phyloP scores from a whole-genome alignment of 2,888 invertebrate species.

The Rhorus exstirpatorius region DNA sequence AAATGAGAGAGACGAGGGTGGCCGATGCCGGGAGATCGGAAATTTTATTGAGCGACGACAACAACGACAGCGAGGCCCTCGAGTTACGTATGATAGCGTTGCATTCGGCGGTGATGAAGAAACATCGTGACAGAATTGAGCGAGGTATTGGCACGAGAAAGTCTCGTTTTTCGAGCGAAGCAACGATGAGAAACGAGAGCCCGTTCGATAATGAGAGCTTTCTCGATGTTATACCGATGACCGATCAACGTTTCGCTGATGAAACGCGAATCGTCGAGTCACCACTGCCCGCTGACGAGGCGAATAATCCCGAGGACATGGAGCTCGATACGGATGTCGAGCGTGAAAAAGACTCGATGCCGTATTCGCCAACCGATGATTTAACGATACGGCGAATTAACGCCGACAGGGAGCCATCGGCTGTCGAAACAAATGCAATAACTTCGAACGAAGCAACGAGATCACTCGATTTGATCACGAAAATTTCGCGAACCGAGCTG shows the following conservation, averaged over 20 bases:
- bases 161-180: slow-evolving; percentile 29
- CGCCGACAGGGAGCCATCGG: background rate
- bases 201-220: slow-evolving; percentile 80
- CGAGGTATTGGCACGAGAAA: slow-evolving; percentile 58
- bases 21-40: slow-evolving; percentile 53
- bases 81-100: slow-evolving; percentile 89
- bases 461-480: background rate
- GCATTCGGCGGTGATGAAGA: slow-evolving; percentile 90
- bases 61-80: slow-evolving; percentile 89
- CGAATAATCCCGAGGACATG: slow-evolving; percentile 81
- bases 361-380: slow-evolving; percentile 83
- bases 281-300: too few relatives aligned
- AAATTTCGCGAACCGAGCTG: background rate
- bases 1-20: slow-evolving; percentile 47
- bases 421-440: slow-evolving; percentile 18
- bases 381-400: slow-evolving; percentile 63
- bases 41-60: slow-evolving; percentile 80
- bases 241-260: slow-evolving; percentile 72
- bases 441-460: background rate
- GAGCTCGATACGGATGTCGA: slow-evolving; percentile 84
- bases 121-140: slow-evolving; percentile 87
- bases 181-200: slow-evolving; percentile 78
- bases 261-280: slow-evolving; percentile 48
- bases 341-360: slow-evolving; percentile 78
- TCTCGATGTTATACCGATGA: slow-evolving; percentile 77